Percentiles rank a stretch among this genome's conserved stretches.
phyloP scores from a whole-genome alignment of 2,113 vertebrate species.

The Sturnus vulgaris region DNA sequence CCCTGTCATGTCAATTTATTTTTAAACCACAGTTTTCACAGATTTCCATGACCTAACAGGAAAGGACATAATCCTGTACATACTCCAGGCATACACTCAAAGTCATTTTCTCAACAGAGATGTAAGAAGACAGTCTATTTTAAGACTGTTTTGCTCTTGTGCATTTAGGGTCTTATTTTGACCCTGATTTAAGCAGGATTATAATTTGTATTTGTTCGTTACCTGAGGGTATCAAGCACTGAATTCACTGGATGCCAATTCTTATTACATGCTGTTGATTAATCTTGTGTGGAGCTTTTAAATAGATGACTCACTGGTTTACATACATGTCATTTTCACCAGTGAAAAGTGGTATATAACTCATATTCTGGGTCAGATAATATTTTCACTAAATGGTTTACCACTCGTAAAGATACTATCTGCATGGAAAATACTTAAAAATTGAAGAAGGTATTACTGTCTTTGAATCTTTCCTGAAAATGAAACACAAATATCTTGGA shows the following conservation, averaged over 20 bases:
- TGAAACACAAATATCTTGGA: neutral
- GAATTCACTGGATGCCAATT: neutral
- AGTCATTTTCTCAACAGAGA: neutral
- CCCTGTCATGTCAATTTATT: neutral
- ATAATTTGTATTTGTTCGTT: neutral
- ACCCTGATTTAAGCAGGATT: neutral
- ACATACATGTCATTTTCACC: neutral
- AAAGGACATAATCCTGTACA: neutral
- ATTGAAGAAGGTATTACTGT: neutral
- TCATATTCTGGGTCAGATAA: neutral
- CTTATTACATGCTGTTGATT: neutral
- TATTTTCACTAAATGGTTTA: neutral
- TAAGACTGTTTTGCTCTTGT: neutral
- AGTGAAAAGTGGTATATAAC: neutral
- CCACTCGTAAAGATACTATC: neutral
- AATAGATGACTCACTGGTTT: neutral
- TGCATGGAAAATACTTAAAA: neutral
- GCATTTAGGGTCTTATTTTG: neutral
- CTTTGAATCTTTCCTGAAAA: neutral
- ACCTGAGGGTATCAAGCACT: neutral
- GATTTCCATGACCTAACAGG: neutral
- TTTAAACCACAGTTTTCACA: neutral
- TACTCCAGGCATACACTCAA: neutral
- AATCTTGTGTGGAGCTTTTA: neutral
- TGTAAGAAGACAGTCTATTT: neutral